These are phyloP conservation scores for Rhombomys opimus DNA, from an alignment of 2,113 vertebrate species.

Conservation along the genomic window DNA sequence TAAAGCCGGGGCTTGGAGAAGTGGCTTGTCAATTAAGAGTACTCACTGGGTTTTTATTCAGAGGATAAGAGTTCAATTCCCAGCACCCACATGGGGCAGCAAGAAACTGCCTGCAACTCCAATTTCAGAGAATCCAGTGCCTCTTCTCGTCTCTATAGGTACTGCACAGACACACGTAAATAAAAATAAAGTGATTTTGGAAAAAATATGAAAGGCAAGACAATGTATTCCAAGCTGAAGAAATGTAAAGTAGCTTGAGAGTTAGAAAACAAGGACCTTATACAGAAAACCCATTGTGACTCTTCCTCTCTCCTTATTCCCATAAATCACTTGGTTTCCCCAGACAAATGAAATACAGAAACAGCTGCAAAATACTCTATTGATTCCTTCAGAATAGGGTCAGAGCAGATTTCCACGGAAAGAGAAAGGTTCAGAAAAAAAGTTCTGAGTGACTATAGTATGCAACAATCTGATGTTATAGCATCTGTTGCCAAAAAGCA, in stretches of 20 bases:
- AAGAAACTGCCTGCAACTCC: background rate
- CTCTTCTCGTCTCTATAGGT: background rate
- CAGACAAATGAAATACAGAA: background rate
- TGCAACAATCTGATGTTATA: background rate
- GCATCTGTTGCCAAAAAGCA: no score
- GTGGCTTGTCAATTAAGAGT: background rate
- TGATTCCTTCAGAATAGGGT: background rate
- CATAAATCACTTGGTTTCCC: background rate
- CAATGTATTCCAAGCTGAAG: background rate
- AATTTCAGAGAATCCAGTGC: background rate
- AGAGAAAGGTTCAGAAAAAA: background rate
- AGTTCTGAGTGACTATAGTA: rapidly evolving
- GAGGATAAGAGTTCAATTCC: background rate
- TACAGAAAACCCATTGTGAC: background rate
- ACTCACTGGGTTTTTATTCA: background rate
- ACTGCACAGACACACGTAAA: background rate
- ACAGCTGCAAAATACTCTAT: no score
- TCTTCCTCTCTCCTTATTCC: background rate
- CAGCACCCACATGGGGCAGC: background rate
- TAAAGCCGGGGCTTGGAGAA: background rate
- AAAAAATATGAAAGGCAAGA: background rate
- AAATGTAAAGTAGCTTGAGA: background rate
- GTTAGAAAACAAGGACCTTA: background rate
- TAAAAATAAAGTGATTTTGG: background rate
- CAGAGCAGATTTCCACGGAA: background rate